A percentile compares a stretch with the other conserved stretches of the same genome.
Evolutionary conservation across 2,888 invertebrate species (phyloP).

Genomic region (Cantharis nigra): DNA sequence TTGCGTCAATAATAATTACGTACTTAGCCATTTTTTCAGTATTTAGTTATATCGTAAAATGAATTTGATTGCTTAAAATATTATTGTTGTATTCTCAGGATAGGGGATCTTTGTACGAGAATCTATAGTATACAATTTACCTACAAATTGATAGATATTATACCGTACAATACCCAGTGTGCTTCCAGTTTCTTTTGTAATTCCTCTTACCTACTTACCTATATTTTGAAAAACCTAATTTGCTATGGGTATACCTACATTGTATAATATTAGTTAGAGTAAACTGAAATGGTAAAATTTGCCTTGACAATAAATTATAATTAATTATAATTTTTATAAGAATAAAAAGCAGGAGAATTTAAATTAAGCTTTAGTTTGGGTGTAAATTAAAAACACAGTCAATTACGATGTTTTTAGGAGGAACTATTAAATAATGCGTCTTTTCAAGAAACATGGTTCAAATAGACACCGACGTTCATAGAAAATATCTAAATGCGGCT

Average conservation of each 20-base stretch:
- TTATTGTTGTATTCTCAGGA: background rate
- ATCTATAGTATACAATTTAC: background rate
- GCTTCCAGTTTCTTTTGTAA: background rate
- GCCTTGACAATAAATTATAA: background rate
- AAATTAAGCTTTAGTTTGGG: background rate
- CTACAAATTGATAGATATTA: background rate
- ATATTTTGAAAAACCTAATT: background rate
- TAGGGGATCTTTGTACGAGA: background rate
- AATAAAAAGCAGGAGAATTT: background rate
- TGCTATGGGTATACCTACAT: background rate
- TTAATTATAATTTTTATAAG: background rate
- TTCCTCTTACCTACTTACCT: background rate
- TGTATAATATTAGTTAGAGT: background rate
- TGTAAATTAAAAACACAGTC: conserved; percentile 12
- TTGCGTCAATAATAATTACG: no score
- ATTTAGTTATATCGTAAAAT: background rate
- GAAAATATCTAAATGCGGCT: conserved; percentile 55
- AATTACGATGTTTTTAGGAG: conserved; percentile 30
- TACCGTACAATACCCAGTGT: background rate
- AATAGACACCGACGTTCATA: conserved; percentile 53
- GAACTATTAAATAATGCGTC: conserved; percentile 38
- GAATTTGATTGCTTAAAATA: background rate
- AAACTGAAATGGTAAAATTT: background rate
- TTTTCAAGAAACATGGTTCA: conserved; percentile 45
- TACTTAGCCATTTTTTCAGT: no score